phyloP scores from a whole-genome alignment of 2,888 invertebrate genomes.

The Leucoma salicis region DNA sequence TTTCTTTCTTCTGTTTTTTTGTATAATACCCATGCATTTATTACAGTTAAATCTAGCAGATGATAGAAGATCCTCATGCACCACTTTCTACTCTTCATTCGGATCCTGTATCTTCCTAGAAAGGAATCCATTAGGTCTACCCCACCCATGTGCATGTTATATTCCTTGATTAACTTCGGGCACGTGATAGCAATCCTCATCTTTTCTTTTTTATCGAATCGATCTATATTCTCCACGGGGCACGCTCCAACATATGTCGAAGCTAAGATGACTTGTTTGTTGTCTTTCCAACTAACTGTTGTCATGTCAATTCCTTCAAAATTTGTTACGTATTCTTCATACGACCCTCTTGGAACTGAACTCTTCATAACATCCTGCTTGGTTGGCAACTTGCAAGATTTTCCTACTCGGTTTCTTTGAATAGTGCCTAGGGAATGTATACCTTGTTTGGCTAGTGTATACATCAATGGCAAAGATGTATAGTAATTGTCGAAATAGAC shows the following conservation, averaged over 20 bases:
- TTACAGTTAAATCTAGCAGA: not conserved
- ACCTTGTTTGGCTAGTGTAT: slow-evolving; percentile 1
- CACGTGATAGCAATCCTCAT: slow-evolving; percentile 3
- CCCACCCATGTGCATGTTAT: slow-evolving; percentile 6
- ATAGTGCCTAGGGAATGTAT: not conserved
- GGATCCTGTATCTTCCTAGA: slow-evolving; percentile 9
- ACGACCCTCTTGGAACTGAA: slow-evolving; percentile 5
- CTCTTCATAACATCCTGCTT: slow-evolving; percentile 11
- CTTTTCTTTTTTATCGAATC: slow-evolving; percentile 11
- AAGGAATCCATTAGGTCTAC: slow-evolving; percentile 4
- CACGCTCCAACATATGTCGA: not conserved
- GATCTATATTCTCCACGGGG: not conserved
- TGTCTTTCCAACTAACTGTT: not conserved
- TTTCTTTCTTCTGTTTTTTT: not conserved
- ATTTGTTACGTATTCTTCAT: slow-evolving; percentile 2
- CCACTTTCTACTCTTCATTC: slow-evolving; percentile 1
- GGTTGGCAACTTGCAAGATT: slow-evolving; percentile 12
- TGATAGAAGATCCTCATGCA: slow-evolving; percentile 1
- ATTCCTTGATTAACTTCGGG: slow-evolving; percentile 6
- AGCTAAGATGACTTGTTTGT: not conserved
- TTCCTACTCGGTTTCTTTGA: slow-evolving; percentile 8
- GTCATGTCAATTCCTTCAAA: not conserved
- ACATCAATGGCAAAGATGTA: slow-evolving; percentile 5
- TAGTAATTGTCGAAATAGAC: slow-evolving; percentile 8
- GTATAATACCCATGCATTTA: slow-evolving; percentile 1